These are phyloP conservation scores for Ondatra zibethicus DNA, from an alignment of 2,113 vertebrate species.

Conservation along the genomic window DNA sequence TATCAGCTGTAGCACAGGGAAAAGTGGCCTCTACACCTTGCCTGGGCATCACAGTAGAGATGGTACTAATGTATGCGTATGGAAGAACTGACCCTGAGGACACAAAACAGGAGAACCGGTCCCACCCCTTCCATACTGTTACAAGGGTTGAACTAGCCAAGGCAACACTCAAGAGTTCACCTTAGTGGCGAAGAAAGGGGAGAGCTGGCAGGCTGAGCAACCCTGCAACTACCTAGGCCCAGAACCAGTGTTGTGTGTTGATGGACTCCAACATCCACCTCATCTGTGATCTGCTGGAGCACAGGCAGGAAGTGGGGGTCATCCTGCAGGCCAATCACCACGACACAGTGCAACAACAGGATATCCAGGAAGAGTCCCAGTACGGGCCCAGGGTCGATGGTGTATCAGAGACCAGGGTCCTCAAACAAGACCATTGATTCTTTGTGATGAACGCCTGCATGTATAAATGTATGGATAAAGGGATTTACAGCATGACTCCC, in stretches of 20 bases:
- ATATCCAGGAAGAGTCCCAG: background rate
- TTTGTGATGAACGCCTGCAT: background rate
- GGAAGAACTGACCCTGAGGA: background rate
- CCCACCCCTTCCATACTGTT: background rate
- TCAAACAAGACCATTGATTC: background rate
- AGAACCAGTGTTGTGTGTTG: background rate
- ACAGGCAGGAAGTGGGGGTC: background rate
- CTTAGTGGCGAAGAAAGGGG: no score
- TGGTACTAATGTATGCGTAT: no score
- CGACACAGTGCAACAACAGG: background rate
- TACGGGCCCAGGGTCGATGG: background rate
- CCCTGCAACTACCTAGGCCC: no score
- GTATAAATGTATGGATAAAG: no score
- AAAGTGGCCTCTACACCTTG: no score
- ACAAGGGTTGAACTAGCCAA: no score
- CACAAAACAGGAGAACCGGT: background rate
- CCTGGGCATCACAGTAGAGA: no score
- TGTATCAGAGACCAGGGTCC: background rate
- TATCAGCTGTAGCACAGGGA: no score
- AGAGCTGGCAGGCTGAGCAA: no score
- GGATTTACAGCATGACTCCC: no score
- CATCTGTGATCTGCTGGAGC: background rate
- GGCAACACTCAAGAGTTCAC: no score
- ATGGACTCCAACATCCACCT: no score
- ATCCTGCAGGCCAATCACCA: background rate